Conservation (phyloP, 2,797 vertebrate genomes). For the Heteromormyrus szaboi region DNA sequence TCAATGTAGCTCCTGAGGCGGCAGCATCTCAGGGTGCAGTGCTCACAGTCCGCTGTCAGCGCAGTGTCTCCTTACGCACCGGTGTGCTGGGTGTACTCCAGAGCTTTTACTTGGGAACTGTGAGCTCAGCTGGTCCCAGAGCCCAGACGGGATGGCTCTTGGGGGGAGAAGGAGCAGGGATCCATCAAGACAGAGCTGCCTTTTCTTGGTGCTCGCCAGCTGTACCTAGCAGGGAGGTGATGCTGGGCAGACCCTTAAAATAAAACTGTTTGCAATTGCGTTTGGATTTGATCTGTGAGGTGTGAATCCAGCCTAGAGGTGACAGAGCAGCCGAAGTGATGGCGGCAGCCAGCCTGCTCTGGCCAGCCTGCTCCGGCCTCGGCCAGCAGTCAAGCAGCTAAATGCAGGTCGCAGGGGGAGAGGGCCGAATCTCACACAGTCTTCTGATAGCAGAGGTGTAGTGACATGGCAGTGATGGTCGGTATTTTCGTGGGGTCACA, state of each 20-base stretch:
- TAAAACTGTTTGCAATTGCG: neutral
- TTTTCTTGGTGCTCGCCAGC: neutral
- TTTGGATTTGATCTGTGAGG: neutral
- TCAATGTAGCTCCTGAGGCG: neutral
- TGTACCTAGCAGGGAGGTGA: neutral
- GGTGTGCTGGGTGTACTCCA: conserved; percentile 7
- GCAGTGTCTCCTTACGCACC: neutral
- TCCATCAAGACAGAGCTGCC: neutral
- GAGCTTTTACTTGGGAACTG: conserved; percentile 9
- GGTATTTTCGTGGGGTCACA: neutral
- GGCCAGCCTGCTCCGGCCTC: neutral
- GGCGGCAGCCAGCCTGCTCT: neutral
- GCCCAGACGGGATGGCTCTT: neutral
- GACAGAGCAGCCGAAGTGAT: neutral
- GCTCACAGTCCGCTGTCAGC: neutral
- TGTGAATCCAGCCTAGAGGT: neutral
- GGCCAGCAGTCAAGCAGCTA: conserved; percentile 1
- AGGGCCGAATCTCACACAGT: conserved; percentile 11
- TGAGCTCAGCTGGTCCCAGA: conserved; percentile 9
- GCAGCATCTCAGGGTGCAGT: neutral
- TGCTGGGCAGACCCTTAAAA: neutral
- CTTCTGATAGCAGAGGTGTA: conserved; percentile 10
- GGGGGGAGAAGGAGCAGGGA: neutral
- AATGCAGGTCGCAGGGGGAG: conserved; percentile 10
- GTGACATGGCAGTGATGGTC: neutral